phyloP scores from a whole-genome alignment of 1,140 invertebrate genomes.

The Brachionus rubens region DNA sequence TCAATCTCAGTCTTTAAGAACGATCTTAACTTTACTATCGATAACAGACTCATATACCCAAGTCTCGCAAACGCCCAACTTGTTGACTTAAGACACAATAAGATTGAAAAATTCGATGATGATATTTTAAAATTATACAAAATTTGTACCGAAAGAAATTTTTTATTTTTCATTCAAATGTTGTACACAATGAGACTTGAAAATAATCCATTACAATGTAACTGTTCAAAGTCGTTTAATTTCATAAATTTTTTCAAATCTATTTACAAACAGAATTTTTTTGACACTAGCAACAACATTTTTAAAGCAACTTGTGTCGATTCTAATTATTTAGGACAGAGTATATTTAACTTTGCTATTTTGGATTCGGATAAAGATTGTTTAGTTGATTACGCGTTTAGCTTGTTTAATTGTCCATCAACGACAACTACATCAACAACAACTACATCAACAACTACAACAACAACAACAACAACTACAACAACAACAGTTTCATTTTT shows the following conservation, averaged over 20 bases:
- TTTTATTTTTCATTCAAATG: constrained; percentile 16
- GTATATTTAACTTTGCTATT: constrained; percentile 26
- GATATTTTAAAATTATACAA: constrained; percentile 14
- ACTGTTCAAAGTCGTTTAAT: constrained; percentile 22
- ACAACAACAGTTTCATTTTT: not conserved
- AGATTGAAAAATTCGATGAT: constrained; percentile 16
- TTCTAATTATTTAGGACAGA: not conserved
- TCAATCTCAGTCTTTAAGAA: not conserved
- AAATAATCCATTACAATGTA: constrained; percentile 12
- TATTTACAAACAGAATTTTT: not conserved
- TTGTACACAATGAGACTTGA: constrained; percentile 15
- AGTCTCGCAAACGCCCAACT: not conserved
- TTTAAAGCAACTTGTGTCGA: not conserved
- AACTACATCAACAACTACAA: not conserved
- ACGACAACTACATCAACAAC: not conserved
- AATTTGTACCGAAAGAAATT: not conserved
- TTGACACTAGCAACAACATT: not conserved
- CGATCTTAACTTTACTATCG: not conserved
- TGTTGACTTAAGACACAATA: constrained; percentile 18
- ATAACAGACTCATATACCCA: not conserved
- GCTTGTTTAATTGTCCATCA: not conserved
- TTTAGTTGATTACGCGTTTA: not conserved
- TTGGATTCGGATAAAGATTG: not conserved
- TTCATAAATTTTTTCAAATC: not conserved
- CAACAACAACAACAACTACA: constrained; percentile 9